Base-by-base conservation (phyloP, 2,797 vertebrate genomes). In the Rousettus madagascariensis region DNA sequence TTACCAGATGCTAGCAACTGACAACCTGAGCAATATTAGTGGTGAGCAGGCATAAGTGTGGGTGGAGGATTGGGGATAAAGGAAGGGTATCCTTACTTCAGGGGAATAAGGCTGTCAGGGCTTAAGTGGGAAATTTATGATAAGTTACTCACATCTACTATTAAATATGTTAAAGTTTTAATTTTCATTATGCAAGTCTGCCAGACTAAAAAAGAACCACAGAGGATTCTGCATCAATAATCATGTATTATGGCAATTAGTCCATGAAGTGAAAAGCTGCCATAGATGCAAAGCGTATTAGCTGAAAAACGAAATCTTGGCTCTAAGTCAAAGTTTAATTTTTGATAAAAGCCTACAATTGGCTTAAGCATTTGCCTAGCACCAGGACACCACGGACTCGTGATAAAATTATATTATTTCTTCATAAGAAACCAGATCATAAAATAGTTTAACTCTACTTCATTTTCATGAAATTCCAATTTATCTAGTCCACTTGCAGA, bases 1-100 rank as follows among this genome's bases (percentile, higher is more conserved):
- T 97, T 95, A 90, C 94, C 94, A 95, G 94, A 97, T 96, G 95
- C 89, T 84, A 90, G 77, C 33, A 26, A 90, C 75, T 95, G 96
- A 97, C 84, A 94, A 51, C 72, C 51, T 63, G 66, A 94, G 84
- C 61, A 86, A 5, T 91, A 69, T 93, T 74, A 85, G 59, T 85
- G 38, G 75, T 43, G 51, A 91, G 71, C 46, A 94, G 80, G 43
- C 63, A 36, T 82, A 75, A 80, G 68, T 1, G 7, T 90, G 78
- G 85, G 46, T 92, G 59, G n/a, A 92, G 68, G 80, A 84, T 82
- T 38, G 69, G 74, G 41, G 33, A 24, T 3, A n/a, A 80, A 63
- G 12, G 19, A 55, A 69, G 43, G 2, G 22, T 55, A 28, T 43
- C 65, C 78, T 80, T 86, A 57, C 55, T 66, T 87, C 24, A 41